These are phyloP conservation scores for Drosophila yooni DNA, from an alignment of 2,888 invertebrate genomes.

Conservation along the genomic window DNA sequence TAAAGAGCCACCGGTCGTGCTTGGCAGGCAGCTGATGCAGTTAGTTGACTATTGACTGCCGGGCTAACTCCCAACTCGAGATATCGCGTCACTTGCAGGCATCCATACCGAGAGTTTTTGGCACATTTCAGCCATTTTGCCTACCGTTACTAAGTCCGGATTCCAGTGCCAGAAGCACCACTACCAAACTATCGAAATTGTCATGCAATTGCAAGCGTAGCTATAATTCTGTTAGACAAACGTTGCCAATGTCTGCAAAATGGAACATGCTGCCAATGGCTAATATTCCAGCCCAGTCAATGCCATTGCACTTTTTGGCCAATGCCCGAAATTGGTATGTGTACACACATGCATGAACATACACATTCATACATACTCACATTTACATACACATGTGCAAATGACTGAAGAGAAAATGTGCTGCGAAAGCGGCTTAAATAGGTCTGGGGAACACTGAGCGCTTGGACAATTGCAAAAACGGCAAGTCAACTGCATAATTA, in stretches of 20 bases:
- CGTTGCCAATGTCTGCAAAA: constrained; percentile 71
- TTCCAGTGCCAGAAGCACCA: constrained; percentile 28
- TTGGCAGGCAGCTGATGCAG: constrained; percentile 76
- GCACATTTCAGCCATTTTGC: constrained; percentile 64
- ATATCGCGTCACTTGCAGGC: constrained; percentile 77
- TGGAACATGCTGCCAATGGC: constrained; percentile 66
- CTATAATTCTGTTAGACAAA: constrained; percentile 77
- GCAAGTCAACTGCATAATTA: constrained; percentile 79
- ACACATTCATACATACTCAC: constrained; percentile 3
- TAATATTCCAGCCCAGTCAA: constrained; percentile 61
- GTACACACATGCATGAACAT: constrained; percentile 26
- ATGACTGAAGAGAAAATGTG: constrained; percentile 24
- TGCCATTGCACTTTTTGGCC: constrained; percentile 54
- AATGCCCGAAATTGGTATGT: constrained; percentile 64
- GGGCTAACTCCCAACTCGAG: constrained; percentile 54
- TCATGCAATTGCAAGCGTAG: constrained; percentile 45
- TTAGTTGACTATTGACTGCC: constrained; percentile 76
- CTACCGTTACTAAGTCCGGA: constrained; percentile 19
- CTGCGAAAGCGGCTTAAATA: constrained; percentile 61
- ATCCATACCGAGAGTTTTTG: constrained; percentile 58
- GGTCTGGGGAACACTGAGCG: constrained; percentile 20
- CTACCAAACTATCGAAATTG: constrained; percentile 29
- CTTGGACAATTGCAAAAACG: constrained; percentile 54
- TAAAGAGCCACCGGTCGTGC: constrained; percentile 45
- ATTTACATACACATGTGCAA: constrained; percentile 2